These are phyloP conservation scores for Lycaon pictus DNA, from an alignment of 2,113 vertebrate species.

Conservation along the genomic window DNA sequence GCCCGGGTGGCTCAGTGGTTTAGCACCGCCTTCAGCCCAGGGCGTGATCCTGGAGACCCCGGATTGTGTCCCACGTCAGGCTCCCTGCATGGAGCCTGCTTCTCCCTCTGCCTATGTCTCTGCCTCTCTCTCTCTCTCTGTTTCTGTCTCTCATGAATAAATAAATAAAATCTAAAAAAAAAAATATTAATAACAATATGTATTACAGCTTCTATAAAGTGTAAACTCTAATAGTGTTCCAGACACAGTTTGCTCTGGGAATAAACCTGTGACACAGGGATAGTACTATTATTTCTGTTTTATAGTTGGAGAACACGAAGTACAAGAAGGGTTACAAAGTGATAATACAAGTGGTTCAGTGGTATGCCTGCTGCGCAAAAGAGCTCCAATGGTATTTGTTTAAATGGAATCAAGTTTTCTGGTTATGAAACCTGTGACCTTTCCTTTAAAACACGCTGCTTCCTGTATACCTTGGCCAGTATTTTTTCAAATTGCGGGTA, in stretches of 20 bases:
- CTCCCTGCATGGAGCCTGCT: no score
- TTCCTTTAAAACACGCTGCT: not conserved
- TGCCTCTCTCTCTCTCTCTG: no score
- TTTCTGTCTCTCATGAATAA: no score
- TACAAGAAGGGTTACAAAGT: not conserved
- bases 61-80: no score
- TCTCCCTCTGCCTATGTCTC: no score
- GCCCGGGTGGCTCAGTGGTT: no score
- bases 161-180: not conserved
- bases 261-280: not conserved
- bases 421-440: conserved; percentile 7
- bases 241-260: not conserved
- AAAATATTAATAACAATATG: conserved; percentile 28
- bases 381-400: not conserved
- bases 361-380: not conserved
- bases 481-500: not conserved
- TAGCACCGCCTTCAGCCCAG: no score
- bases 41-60: no score
- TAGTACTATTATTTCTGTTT: conserved; percentile 34
- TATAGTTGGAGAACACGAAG: not conserved
- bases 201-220: conserved; percentile 30
- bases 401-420: conserved; percentile 12
- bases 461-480: not conserved
- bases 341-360: not conserved
- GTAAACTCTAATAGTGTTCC: not conserved